Base-by-base conservation (phyloP, 35 echinoderm and acorn worm genomes). In the Acanthaster planci region DNA sequence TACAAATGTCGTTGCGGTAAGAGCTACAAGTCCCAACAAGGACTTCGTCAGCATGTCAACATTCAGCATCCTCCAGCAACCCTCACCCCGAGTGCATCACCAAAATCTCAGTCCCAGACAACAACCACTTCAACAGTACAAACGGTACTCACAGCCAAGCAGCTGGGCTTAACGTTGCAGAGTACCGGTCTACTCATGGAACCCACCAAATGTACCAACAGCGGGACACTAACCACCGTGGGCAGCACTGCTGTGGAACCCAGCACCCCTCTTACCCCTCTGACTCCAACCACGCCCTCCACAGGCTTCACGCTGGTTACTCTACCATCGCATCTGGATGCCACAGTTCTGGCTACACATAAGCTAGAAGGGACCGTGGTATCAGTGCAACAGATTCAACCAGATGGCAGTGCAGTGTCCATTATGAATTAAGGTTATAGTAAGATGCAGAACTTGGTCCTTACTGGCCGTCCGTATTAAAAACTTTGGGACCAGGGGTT, bases 1-100 rank as follows among this genome's bases (percentile, higher is more conserved):
- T 99, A 91, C 89, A 99, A 99, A 52, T 99, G 96, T 86, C 78
- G 86, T 17, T 94, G 92, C 37, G 96, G 92, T 5, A 99, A 99
- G 68, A 99, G 96, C 83, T 99, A 99, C 82, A 88, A 93, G 40
- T 87, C 88, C 7, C 55, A 88, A 18, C 96, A 99, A 52, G 96
- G 96, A 32, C 92, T 99, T 6, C 88, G 96, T 17, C 92, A 94
- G 51, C 96, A 99, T 40, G 60, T 90, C 58, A 90, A 85, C 56
- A 81, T 83, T 72, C 91, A 89, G 42, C 92, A 93, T 37, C 88
- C 92, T 7, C 88, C 92, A 1, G 84, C 86, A 37, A 32, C 81
- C 17, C 78, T 90, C 7, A 54, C 91, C n/a, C 80, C 94, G 59
- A 29, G 80, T 39, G 83, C 76, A 29, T 87, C 88, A 36, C 87